phyloP scores from a whole-genome alignment of 1,140 invertebrate genomes.

The Drosophila lini region DNA sequence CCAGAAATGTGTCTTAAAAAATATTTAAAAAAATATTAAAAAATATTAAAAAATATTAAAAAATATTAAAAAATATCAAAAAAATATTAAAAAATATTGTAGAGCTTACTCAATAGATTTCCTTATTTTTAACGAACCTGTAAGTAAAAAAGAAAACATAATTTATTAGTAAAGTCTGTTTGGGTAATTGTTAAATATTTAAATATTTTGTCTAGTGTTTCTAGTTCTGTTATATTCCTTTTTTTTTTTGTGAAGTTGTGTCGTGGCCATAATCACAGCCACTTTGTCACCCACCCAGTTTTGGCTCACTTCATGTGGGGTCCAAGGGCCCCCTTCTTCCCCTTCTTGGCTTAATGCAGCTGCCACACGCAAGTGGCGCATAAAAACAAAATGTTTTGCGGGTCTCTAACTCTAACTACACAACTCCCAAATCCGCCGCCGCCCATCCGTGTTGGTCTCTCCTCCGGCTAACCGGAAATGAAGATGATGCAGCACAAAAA shows the following conservation, averaged over 20 bases:
- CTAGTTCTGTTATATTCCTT: not conserved
- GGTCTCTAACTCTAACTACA: conserved; percentile 22
- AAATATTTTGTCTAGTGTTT: not conserved
- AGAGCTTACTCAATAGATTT: not conserved
- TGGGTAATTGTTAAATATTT: not conserved
- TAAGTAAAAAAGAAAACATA: not conserved
- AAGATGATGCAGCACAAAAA: conserved; percentile 81
- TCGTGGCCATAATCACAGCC: conserved; percentile 74
- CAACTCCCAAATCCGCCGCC: conserved; percentile 14
- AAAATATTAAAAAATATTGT: too few species aligned
- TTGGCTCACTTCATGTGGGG: conserved; percentile 37
- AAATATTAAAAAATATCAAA: not conserved
- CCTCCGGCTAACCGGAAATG: conserved; percentile 69
- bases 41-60: not conserved
- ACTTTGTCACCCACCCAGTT: conserved; percentile 76
- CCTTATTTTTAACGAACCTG: not conserved
- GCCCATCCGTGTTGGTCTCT: conserved; percentile 6
- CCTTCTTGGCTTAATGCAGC: conserved; percentile 65
- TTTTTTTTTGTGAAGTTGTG: conserved; percentile 22
- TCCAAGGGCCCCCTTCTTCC: conserved; percentile 3
- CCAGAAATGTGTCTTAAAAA: not conserved
- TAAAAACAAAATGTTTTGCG: conserved; percentile 77
- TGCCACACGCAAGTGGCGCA: conserved; percentile 77
- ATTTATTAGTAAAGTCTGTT: not conserved
- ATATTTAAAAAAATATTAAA: too few species aligned